Evolutionary conservation across 2,888 invertebrate species (phyloP).

Genomic region (Microchrysa polita): DNA sequence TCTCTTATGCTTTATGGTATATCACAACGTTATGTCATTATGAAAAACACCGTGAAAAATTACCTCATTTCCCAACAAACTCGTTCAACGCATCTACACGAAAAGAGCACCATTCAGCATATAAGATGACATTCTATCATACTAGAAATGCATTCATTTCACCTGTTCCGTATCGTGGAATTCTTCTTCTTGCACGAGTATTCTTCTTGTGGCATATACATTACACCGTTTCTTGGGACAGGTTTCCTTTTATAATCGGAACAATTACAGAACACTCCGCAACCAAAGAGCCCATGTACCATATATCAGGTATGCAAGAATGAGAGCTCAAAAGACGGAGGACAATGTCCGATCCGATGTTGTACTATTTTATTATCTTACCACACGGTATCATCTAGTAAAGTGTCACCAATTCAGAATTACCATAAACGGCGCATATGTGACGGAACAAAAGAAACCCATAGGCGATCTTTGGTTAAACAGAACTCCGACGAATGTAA

Average conservation of each 20-base stretch:
- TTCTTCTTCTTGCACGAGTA: too few relatives aligned
- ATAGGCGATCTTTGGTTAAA: too few relatives aligned
- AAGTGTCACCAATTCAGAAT: slow-evolving; percentile 34
- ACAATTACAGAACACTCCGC: slow-evolving; percentile 7
- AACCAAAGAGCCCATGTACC: background rate
- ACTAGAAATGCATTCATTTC: background rate
- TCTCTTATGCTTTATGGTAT: too few relatives aligned
- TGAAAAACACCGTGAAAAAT: too few relatives aligned
- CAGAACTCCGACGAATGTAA: too few relatives aligned
- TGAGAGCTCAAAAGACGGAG: background rate
- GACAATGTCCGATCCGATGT: slow-evolving; percentile 19
- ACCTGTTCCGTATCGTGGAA: background rate
- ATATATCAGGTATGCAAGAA: background rate
- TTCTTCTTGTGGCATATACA: background rate
- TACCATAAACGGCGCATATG: slow-evolving; percentile 15
- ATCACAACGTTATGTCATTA: too few relatives aligned
- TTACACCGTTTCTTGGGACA: background rate
- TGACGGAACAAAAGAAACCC: too few relatives aligned
- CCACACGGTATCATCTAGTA: slow-evolving; percentile 27
- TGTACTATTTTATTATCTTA: slow-evolving; percentile 13
- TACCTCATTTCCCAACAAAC: too few relatives aligned
- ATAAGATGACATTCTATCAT: slow-evolving; percentile 1
- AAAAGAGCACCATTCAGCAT: background rate
- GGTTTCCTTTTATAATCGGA: slow-evolving; percentile 27
- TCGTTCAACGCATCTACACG: too few relatives aligned